Evolutionary conservation across 1,140 invertebrate genomes (phyloP).

Genomic region (Danaus plexippus): DNA sequence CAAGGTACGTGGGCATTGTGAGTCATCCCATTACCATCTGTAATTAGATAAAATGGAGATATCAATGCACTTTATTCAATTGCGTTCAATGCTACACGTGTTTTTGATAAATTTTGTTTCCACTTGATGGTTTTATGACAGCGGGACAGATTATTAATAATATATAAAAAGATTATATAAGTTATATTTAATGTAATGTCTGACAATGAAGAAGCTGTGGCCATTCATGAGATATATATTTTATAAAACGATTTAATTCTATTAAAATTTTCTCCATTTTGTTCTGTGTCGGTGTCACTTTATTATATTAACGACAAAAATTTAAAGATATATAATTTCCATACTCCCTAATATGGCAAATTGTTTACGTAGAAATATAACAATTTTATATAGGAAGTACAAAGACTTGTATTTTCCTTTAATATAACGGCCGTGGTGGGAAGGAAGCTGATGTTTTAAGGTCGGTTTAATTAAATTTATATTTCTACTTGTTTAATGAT

Average conservation of each 20-base stretch:
- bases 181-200: too few relatives aligned
- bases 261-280: too few relatives aligned
- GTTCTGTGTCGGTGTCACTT: too few relatives aligned
- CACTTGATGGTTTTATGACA: too few relatives aligned
- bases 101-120: background rate
- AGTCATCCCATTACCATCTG: constrained; percentile 20
- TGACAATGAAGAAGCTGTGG: too few relatives aligned
- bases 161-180: too few relatives aligned
- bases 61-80: constrained; percentile 16
- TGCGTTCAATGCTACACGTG: constrained; percentile 7
- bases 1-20: constrained; percentile 21
- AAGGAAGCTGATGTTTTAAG: constrained; percentile 50
- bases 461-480: constrained; percentile 31
- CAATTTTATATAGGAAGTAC: constrained; percentile 19
- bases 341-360: background rate
- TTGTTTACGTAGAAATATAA: constrained; percentile 8
- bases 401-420: constrained; percentile 27
- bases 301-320: too few relatives aligned
- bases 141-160: too few relatives aligned
- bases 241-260: too few relatives aligned
- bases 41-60: constrained; percentile 17
- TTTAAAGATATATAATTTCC: background rate
- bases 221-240: too few relatives aligned
- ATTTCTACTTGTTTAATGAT: constrained; percentile 13
- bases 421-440: constrained; percentile 31